Conservation (phyloP, 1,140 invertebrate species). For the Leptinotarsa lineolata region DNA sequence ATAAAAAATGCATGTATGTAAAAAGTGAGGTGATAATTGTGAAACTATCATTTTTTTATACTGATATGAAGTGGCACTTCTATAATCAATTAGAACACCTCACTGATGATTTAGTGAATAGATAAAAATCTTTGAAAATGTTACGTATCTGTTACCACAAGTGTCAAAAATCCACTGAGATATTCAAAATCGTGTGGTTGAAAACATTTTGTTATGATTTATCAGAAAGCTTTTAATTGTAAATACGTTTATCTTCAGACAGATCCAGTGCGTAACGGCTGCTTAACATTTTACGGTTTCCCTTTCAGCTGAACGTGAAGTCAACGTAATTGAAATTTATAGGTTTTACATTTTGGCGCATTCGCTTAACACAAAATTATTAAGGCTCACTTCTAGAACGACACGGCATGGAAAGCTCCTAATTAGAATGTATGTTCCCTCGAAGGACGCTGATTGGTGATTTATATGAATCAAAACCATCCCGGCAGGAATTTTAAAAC, state of each 20-base stretch:
- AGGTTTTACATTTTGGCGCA: conserved; percentile 22
- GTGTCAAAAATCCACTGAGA: too few relatives aligned
- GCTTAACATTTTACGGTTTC: conserved; percentile 34
- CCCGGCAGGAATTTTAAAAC: not conserved
- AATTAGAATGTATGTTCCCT: conserved; percentile 23
- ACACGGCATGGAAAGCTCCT: conserved; percentile 15
- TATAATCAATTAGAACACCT: too few relatives aligned
- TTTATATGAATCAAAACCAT: conserved; percentile 15
- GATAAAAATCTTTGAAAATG: too few relatives aligned
- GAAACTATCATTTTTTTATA: too few relatives aligned
- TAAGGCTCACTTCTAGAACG: conserved; percentile 23
- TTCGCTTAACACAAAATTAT: conserved; percentile 19
- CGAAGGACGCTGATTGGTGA: conserved; percentile 18
- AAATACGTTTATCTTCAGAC: conserved; percentile 5
- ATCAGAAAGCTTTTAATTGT: conserved; percentile 27
- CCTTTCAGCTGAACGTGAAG: conserved; percentile 1
- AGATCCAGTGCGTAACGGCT: conserved; percentile 14
- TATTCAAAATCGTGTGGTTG: not conserved
- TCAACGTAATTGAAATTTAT: conserved; percentile 17
- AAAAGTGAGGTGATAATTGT: too few relatives aligned
- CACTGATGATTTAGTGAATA: too few relatives aligned
- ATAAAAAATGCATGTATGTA: too few relatives aligned
- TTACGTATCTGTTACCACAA: too few relatives aligned
- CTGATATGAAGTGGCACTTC: too few relatives aligned
- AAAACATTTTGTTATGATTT: not conserved